Conservation (phyloP, 2,113 vertebrate genomes). For the Prinia subflava region DNA sequence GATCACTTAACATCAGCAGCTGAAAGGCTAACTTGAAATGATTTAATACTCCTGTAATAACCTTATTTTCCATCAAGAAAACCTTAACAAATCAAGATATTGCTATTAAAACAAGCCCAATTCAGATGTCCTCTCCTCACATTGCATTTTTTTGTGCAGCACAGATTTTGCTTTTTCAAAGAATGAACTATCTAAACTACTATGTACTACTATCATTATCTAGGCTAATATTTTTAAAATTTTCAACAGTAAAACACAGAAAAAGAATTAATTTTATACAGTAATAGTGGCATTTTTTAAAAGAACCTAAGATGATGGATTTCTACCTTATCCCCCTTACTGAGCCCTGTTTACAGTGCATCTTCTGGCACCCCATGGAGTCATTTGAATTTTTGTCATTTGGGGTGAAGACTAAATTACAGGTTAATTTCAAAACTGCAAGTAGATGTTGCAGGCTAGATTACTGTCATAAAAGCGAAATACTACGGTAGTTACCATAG, state of each 20-base stretch:
- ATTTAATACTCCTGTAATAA: not conserved
- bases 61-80: not conserved
- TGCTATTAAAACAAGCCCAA: not conserved
- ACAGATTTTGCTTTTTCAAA: constrained; percentile 13
- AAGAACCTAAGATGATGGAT: constrained; percentile 34
- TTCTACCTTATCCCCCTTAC: constrained; percentile 62
- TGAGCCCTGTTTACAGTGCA: constrained; percentile 79
- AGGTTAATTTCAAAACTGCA: constrained; percentile 84
- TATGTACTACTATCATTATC: not conserved
- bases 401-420: constrained; percentile 86
- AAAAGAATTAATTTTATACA: constrained; percentile 40
- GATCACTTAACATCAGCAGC: not conserved
- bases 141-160: not conserved
- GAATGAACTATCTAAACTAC: not conserved
- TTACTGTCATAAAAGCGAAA: constrained; percentile 76
- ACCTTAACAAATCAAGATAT: not conserved
- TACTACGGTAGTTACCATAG: constrained; percentile 70
- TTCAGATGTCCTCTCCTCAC: not conserved
- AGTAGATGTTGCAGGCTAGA: constrained; percentile 78
- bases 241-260: constrained; percentile 12
- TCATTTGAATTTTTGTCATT: constrained; percentile 85
- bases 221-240: not conserved
- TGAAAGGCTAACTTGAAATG: not conserved
- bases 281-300: constrained; percentile 41
- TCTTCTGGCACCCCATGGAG: constrained; percentile 80